Percentiles rank a stretch among this genome's conserved stretches.
These are phyloP conservation scores for Otolemur crassicaudatus DNA, from an alignment of 2,797 vertebrate species.

Conservation along the genomic window DNA sequence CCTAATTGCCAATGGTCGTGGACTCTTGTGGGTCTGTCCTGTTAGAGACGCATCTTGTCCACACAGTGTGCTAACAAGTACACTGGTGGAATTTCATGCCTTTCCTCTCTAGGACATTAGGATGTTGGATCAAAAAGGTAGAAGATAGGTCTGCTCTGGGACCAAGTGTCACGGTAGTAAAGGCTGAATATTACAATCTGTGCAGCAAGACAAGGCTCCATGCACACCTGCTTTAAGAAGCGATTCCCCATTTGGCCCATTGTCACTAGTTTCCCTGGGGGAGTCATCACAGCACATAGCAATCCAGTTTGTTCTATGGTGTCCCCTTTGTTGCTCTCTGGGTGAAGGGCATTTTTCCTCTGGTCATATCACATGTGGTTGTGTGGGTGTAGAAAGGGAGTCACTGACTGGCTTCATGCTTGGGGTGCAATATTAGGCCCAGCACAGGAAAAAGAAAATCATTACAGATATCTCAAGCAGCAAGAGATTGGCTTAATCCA, in stretches of 20 bases:
- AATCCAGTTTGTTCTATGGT: background rate
- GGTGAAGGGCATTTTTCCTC: background rate
- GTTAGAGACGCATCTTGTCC: background rate
- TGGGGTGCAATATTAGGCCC: background rate
- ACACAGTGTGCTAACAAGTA: background rate
- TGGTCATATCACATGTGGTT: background rate
- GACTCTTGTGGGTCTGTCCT: background rate
- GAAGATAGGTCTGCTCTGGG: background rate
- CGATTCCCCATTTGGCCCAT: background rate
- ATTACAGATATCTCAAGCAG: background rate
- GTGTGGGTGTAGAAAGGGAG: background rate
- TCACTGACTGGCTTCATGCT: background rate
- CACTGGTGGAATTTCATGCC: background rate
- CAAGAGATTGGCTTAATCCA: constrained; percentile 12
- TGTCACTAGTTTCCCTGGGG: background rate
- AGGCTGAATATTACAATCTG: background rate
- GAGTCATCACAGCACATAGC: background rate
- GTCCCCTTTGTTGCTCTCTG: background rate
- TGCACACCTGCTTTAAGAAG: background rate
- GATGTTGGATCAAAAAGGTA: background rate
- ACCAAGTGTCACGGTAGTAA: background rate
- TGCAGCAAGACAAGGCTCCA: background rate
- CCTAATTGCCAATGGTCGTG: background rate
- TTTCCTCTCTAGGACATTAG: background rate
- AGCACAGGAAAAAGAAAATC: background rate